Base-by-base conservation (phyloP, 2,113 vertebrate genomes). In the Anseranas semipalmata region DNA sequence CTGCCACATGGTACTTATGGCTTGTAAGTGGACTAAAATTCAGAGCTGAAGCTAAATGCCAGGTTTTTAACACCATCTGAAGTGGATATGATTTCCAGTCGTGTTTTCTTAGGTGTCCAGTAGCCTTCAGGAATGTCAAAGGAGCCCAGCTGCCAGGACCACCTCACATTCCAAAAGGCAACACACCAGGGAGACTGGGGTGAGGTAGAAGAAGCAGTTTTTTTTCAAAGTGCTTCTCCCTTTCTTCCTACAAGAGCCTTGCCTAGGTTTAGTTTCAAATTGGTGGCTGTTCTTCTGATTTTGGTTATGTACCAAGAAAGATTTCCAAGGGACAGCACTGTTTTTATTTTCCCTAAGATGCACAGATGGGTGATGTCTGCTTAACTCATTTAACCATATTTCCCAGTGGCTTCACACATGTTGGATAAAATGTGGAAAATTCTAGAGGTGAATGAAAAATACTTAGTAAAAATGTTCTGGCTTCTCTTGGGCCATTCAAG, bases 281-380 rank as follows among this genome's bases (percentile, higher is more conserved):
- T 35, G 45, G 65, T 91, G 93, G 93, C 82, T 39, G 82, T 94
- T 95, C 17, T 48, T 94, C 85, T 7, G 68, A 96, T 96, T 95
- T 96, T 97, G 96, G 96, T 96, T 97, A 95, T 74, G 90, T 96
- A 96, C 92, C 93, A 96, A 96, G 93, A 96, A 96, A 96, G 90
- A 94, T 92, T 95, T 96, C 58, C 5, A 93, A 96, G 90, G 96
- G 96, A 96, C 85, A 96, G 96, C 93, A 93, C 95, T 96, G 93
- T 95, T 97, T 95, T 95, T 95, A 95, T 96, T 97, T 97, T 96
- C 95, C 92, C 89, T 12, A 50, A 96, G 96, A 96, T 92, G 95
- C 96, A 96, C 94, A 97, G 96, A 96, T 94, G 94, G 96, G 94
- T 94, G 96, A 95, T 96, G 95, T 96, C 96, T 97, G 96, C 96